Conservation (phyloP, 2,113 vertebrate species). For the Callospermophilus lateralis region DNA sequence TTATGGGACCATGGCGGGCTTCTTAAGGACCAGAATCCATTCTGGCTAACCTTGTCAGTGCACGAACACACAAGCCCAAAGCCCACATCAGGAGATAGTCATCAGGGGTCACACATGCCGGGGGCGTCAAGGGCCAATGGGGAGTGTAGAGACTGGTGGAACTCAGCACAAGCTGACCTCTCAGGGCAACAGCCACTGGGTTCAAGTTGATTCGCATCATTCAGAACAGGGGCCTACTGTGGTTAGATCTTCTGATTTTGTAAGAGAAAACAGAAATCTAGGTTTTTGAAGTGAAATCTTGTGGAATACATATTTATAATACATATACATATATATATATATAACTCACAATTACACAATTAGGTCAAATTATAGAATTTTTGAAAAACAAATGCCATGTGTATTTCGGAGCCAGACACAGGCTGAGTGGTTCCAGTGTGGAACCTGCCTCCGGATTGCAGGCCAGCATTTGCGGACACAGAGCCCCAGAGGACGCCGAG, state of each 20-base stretch:
- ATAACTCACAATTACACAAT: neutral
- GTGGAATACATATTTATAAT: neutral
- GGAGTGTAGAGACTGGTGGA: neutral
- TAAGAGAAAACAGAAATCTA: neutral
- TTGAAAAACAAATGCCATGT: neutral
- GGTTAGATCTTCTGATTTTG: neutral
- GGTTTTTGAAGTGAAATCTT: neutral
- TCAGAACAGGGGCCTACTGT: neutral
- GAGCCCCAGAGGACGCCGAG: neutral
- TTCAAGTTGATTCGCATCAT: neutral
- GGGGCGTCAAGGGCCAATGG: neutral
- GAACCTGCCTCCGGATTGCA: neutral
- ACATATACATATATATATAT: too few species aligned
- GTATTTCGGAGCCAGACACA: neutral
- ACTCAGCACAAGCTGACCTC: too few species aligned
- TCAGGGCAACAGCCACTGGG: accelerated
- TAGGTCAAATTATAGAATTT: neutral
- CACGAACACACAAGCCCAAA: neutral
- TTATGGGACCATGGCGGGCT: neutral
- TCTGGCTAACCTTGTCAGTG: too few species aligned
- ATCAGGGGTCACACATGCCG: neutral
- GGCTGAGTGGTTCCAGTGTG: neutral
- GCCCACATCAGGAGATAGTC: neutral
- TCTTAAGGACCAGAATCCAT: neutral
- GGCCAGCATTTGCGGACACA: neutral